phyloP scores from a whole-genome alignment of 2,888 invertebrate genomes.

The Eupithecia abbreviata region DNA sequence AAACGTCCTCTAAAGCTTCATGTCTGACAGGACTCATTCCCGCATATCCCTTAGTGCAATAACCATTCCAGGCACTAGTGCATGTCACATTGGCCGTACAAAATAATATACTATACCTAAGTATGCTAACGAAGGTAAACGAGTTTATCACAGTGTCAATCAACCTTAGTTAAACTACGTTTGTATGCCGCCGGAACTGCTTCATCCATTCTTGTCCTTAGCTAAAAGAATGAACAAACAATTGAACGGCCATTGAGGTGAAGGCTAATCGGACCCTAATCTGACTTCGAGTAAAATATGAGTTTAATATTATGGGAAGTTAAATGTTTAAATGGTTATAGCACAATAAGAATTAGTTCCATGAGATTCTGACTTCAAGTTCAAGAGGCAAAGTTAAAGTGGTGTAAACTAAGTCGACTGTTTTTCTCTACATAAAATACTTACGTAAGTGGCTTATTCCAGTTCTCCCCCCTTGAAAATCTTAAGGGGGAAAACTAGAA shows the following conservation, averaged over 20 bases:
- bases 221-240: conserved; percentile 35
- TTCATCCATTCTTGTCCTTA: not conserved
- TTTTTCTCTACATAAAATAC: not conserved
- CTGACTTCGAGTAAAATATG: not conserved
- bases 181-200: not conserved
- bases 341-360: conserved; percentile 12
- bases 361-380: conserved; percentile 9
- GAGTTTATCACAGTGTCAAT: not conserved
- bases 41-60: not conserved
- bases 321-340: conserved; percentile 4
- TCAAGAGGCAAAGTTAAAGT: not conserved
- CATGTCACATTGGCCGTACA: not conserved
- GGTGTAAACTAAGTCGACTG: not conserved
- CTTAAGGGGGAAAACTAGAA: too few species aligned
- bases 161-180: not conserved
- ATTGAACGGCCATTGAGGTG: conserved; percentile 43
- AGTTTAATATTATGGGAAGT: conserved; percentile 27
- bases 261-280: conserved; percentile 33
- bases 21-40: too few species aligned
- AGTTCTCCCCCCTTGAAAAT: too few species aligned
- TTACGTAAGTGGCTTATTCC: not conserved
- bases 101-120: not conserved
- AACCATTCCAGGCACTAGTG: not conserved
- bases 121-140: not conserved
- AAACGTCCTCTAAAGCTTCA: too few species aligned